These are phyloP conservation scores for Geococcyx californianus DNA, from an alignment of 2,113 vertebrate genomes.

Conservation along the genomic window DNA sequence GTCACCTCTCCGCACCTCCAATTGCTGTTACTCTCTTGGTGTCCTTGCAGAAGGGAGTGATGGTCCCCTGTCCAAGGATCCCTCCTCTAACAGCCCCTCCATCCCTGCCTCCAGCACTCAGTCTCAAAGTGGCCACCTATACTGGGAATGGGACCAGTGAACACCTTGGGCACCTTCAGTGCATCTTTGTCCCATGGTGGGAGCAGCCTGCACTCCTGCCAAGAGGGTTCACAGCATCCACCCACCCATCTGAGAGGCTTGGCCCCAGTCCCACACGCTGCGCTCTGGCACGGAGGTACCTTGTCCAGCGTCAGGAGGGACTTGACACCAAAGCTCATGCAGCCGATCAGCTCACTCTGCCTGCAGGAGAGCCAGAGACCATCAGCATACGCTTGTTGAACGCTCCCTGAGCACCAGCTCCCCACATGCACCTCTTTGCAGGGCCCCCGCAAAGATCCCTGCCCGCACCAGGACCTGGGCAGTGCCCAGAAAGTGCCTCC, in stretches of 20 bases:
- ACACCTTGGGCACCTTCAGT: neutral
- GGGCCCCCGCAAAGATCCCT: neutral
- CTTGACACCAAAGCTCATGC: conserved; percentile 90
- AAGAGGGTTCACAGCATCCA: neutral
- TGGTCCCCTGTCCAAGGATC: neutral
- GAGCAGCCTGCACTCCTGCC: neutral
- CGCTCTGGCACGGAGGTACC: conserved; percentile 1
- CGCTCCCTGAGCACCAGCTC: neutral
- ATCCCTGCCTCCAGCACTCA: neutral
- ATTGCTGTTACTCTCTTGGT: neutral
- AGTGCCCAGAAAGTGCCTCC: neutral
- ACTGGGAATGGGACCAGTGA: neutral
- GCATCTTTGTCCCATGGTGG: neutral
- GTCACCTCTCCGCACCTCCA: neutral
- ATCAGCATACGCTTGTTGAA: neutral
- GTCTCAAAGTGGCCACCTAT: neutral
- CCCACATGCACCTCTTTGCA: neutral
- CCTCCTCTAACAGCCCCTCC: neutral
- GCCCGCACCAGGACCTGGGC: neutral
- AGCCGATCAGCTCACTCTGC: conserved; percentile 79
- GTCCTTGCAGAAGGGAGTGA: neutral
- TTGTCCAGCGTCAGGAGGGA: conserved; percentile 84
- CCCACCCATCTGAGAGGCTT: neutral
- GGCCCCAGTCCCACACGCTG: neutral
- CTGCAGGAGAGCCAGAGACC: conserved; percentile 55